Evolutionary conservation across 1,140 invertebrate genomes (phyloP).

Genomic region (Saccostrea cuccullata): DNA sequence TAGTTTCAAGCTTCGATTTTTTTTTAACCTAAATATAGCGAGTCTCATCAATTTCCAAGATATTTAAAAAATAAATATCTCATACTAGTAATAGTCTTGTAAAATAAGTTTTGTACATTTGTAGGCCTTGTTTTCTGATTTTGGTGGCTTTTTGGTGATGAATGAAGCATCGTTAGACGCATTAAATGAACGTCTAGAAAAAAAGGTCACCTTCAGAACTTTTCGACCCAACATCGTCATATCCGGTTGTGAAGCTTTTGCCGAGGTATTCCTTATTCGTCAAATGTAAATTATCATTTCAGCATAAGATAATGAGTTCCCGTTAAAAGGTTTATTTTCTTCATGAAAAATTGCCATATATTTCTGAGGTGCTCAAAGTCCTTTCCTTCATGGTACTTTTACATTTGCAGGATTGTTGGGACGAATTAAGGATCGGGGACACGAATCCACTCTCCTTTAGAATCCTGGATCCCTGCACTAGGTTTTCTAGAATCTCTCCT

Average conservation of each 20-base stretch:
- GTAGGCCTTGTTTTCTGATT: slow-evolving; percentile 59
- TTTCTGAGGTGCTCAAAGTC: too few relatives aligned
- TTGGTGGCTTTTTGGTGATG: slow-evolving; percentile 59
- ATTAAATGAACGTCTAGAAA: slow-evolving; percentile 58
- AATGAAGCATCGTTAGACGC: slow-evolving; percentile 55
- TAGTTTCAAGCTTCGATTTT: too few relatives aligned
- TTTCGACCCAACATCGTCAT: slow-evolving; percentile 73
- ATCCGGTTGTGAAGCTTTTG: slow-evolving; percentile 64
- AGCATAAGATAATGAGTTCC: neutral
- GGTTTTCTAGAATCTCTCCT: slow-evolving; percentile 46
- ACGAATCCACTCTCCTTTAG: slow-evolving; percentile 49
- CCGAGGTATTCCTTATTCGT: slow-evolving; percentile 64
- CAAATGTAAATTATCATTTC: neutral
- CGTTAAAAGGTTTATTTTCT: too few relatives aligned
- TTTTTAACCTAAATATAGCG: too few relatives aligned
- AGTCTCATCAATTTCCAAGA: too few relatives aligned
- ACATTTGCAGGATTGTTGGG: slow-evolving; percentile 54
- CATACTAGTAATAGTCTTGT: too few relatives aligned
- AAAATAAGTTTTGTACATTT: neutral
- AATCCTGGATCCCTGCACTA: slow-evolving; percentile 67
- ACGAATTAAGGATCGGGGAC: slow-evolving; percentile 65
- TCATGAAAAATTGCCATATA: too few relatives aligned
- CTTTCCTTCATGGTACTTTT: too few relatives aligned
- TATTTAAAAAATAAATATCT: too few relatives aligned
- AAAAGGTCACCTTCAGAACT: slow-evolving; percentile 56